Base-by-base conservation (phyloP, 2,113 vertebrate genomes). In the Sclerurus mexicanus region DNA sequence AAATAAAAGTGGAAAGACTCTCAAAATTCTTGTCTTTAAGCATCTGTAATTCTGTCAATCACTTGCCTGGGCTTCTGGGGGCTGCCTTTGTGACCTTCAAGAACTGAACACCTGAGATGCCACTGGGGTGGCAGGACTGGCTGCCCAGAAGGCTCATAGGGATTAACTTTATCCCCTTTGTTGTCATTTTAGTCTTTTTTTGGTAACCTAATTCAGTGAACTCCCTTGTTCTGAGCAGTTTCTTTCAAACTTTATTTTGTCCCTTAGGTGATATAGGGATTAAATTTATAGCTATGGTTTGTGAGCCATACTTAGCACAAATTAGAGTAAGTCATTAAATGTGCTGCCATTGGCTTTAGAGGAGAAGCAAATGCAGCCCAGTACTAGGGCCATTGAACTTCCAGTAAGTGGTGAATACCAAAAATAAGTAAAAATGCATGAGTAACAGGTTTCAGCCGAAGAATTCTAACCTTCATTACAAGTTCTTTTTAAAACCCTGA, bases 291-390 rank as follows among this genome's bases (percentile, higher is more conserved):
- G 47, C 83, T 95, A 68, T 83, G 22, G 20, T 62, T 89, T 94
- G 59, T 87, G 75, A 97, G 92, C 94, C 21, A 37, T 85, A 31
- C 44, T 91, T 60, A 30, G 28, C 64, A 96, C 80, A 78, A 95
- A 63, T 37, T 73, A n/a, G 62, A 76, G 77, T 74, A 72, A 89
- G 75, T 91, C 23, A 5, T 71, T 84, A 49, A 60, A 96, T 14
- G 6, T 74, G 64, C 81, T 89, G 59, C 75, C 40, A 25, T 47
- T 95, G 55, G 33, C 30, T 95, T 96, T 94, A 87, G 71, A 87
- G 56, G 52, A 85, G 86, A 89, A 84, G 68, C 23, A 86, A 59
- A 67, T 89, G 27, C 40, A 87, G 60, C 27, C 42, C 59, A 53
- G 15, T 60, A 9, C 25, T 40, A 74, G 69, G 91, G 67, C 79